Percentiles rank a stretch among this genome's conserved stretches.
These are phyloP conservation scores for Saccopteryx leptura DNA, from an alignment of 2,113 vertebrate species.

Conservation along the genomic window DNA sequence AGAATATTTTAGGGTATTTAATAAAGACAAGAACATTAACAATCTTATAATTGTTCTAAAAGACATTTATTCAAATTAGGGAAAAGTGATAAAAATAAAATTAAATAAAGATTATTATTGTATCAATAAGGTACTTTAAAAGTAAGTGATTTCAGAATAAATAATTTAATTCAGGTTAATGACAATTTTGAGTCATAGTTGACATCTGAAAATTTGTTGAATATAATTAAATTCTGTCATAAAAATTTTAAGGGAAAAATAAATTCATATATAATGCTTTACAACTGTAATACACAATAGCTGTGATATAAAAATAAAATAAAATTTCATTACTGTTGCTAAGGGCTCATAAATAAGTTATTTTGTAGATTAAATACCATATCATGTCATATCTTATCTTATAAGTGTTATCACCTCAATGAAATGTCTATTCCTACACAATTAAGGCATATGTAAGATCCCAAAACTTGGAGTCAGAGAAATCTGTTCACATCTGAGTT, in stretches of 20 bases:
- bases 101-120: conserved; percentile 47
- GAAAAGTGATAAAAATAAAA: conserved; percentile 62
- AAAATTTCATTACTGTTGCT: background rate
- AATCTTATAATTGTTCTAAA: conserved; percentile 47
- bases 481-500: background rate
- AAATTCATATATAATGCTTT: background rate
- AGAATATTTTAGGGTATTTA: conserved; percentile 51
- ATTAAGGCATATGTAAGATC: background rate
- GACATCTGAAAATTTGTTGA: background rate
- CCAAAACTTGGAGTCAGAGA: background rate
- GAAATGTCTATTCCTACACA: background rate
- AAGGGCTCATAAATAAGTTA: background rate
- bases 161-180: conserved; percentile 61
- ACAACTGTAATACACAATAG: background rate
- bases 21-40: conserved; percentile 56
- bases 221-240: conserved; percentile 17
- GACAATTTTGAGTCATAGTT: background rate
- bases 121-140: conserved; percentile 43
- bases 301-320: background rate
- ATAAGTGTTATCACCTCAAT: background rate
- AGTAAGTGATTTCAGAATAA: conserved; percentile 16
- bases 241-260: conserved; percentile 40
- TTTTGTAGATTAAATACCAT: background rate
- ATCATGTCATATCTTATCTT: background rate
- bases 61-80: background rate